Evolutionary conservation across 2,797 vertebrate genomes (phyloP).

Genomic region (Chelonia mydas): DNA sequence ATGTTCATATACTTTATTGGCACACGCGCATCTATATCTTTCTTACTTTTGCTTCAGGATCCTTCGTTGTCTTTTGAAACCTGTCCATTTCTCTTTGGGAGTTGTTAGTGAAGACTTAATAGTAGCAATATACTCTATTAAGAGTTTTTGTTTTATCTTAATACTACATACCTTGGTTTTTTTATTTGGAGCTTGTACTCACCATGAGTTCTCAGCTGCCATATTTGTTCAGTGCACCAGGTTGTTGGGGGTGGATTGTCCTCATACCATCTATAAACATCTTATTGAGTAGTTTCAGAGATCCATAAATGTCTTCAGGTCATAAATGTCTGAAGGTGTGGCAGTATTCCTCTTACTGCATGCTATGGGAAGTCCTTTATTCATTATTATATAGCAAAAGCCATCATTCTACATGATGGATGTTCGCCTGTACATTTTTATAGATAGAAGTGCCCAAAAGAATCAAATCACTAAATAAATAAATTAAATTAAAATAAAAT

Average conservation of each 20-base stretch:
- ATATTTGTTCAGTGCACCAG: not conserved
- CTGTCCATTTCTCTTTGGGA: not conserved
- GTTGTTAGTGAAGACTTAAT: not conserved
- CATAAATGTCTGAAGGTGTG: not conserved
- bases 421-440: not conserved
- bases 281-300: not conserved
- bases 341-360: not conserved
- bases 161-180: not conserved
- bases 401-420: not conserved
- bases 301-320: not conserved
- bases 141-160: not conserved
- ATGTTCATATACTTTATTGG: rapidly evolving
- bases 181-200: not conserved
- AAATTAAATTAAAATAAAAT: too few species aligned
- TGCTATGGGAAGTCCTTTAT: not conserved
- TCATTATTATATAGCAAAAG: not conserved
- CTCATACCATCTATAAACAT: not conserved
- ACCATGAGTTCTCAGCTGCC: not conserved
- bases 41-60: not conserved
- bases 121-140: not conserved
- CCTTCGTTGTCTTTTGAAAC: not conserved
- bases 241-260: not conserved
- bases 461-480: too few species aligned
- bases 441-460: too few species aligned
- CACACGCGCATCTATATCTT: rapidly evolving